Evolutionary conservation across 1,140 invertebrate species (phyloP), one percentile per base, ranked within the genome.

Genomic region (Onthophagus taurus): DNA sequence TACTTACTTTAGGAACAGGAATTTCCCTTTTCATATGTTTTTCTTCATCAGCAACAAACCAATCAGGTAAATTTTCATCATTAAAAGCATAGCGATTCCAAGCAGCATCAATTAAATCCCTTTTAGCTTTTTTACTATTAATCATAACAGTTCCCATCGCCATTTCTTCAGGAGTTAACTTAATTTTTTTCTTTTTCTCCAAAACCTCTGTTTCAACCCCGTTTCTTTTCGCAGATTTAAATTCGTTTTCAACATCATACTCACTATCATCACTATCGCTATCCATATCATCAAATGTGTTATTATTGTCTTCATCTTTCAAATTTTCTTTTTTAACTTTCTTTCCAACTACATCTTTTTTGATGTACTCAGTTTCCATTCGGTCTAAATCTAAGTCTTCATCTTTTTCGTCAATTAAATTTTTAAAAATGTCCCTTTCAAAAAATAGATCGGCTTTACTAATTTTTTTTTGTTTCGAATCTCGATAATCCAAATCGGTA

Each of bases 41-140:
- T 42, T 83, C 76, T 67, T 99, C 97, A 58, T 99, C 96, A 47
- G 90, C 76, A 0, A 80, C 72, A 73, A 99, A 99, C 97, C 97
- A 99, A 51, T 86, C 84, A 0, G 97, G 97, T 21, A 99, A 67
- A 61, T 88, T 78, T 6, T 81, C 78, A 65, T 98, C 95, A 52
- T 87, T 85, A 55, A 89, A 89, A 0, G 78, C 76, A 60, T 86
- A 94, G 51, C 90, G 76, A 67, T 96, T 95, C 89, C 90, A 96
- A 2, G 77, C 89, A 13, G 72, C 80, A 65, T 97, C 91, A 17
- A 84, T 72, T 7, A 97, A 61, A 60, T 97, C 89, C 19, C 88
- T 72, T 52, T 85, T 85, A 5, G 76, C 74, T 67, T 94, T 95
- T 60, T 83, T 82, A 42, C 88, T 91, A 34, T 85, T 77, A 3